Percentiles rank a stretch among this genome's conserved stretches.
phyloP scores from a whole-genome alignment of 2,888 invertebrate species.

The Altica lythri region DNA sequence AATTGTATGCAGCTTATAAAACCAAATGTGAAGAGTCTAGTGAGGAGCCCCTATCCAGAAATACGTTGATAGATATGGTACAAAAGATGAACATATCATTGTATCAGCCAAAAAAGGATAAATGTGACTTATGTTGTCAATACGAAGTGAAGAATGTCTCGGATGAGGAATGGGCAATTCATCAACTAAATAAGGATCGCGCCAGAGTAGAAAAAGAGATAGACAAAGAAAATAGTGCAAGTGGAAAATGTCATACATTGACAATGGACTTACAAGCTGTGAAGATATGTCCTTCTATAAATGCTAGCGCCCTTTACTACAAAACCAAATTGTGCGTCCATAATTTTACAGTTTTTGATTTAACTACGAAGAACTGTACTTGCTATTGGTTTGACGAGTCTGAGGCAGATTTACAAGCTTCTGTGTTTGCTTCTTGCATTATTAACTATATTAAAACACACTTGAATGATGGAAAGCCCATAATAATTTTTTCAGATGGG shows the following conservation, averaged over 20 bases:
- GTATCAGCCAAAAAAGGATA: no score
- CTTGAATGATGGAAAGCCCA: background rate
- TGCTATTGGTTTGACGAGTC: conserved; percentile 41
- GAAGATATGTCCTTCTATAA: conserved; percentile 35
- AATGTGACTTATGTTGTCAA: conserved; percentile 1
- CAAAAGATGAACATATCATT: no score
- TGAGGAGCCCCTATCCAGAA: no score
- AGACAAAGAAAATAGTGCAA: conserved; percentile 35
- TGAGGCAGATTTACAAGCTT: conserved; percentile 27
- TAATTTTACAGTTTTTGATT: conserved; percentile 43
- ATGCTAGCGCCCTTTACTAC: conserved; percentile 38
- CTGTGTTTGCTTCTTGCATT: conserved; percentile 20
- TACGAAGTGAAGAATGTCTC: conserved; percentile 12
- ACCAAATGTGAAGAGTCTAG: no score
- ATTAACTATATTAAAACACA: background rate
- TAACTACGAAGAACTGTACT: conserved; percentile 32
- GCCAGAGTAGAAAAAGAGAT: conserved; percentile 36
- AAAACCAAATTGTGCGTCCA: conserved; percentile 45
- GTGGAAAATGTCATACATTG: conserved; percentile 30
- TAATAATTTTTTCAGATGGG: no score
- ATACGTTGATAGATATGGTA: no score
- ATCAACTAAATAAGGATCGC: background rate
- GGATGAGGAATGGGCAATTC: background rate
- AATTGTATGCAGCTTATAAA: no score
- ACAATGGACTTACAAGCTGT: conserved; percentile 42